Evolutionary conservation across 1,140 invertebrate genomes (phyloP).

Genomic region (Bombus balteatus): DNA sequence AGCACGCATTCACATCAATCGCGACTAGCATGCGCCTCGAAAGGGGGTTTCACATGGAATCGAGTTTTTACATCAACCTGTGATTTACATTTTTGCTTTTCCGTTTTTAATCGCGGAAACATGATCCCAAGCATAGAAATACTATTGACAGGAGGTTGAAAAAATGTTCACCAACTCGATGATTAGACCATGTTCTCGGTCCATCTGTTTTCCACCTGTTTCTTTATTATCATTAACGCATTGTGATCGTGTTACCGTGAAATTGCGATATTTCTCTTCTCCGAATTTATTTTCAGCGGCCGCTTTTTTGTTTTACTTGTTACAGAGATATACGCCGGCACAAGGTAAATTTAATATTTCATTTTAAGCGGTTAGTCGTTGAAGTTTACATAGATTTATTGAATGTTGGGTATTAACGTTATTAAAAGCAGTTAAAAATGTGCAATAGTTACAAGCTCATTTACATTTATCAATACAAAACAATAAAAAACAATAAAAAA

Average conservation of each 20-base stretch:
- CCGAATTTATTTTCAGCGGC: neutral
- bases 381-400: no score
- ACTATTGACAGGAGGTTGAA: neutral
- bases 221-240: neutral
- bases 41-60: conserved; percentile 2
- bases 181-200: neutral
- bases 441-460: no score
- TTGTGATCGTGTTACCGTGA: neutral
- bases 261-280: neutral
- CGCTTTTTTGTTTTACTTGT: neutral
- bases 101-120: conserved; percentile 10
- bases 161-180: neutral
- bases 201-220: neutral
- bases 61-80: neutral
- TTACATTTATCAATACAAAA: no score
- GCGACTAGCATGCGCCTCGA: neutral
- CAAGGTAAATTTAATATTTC: no score
- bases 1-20: neutral
- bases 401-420: no score
- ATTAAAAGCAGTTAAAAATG: no score
- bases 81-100: conserved; percentile 16
- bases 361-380: no score
- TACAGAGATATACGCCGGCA: neutral
- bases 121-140: neutral
- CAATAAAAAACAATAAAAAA: no score